These are phyloP conservation scores for Hyles euphorbiae DNA, from an alignment of 1,140 invertebrate species.

Conservation along the genomic window DNA sequence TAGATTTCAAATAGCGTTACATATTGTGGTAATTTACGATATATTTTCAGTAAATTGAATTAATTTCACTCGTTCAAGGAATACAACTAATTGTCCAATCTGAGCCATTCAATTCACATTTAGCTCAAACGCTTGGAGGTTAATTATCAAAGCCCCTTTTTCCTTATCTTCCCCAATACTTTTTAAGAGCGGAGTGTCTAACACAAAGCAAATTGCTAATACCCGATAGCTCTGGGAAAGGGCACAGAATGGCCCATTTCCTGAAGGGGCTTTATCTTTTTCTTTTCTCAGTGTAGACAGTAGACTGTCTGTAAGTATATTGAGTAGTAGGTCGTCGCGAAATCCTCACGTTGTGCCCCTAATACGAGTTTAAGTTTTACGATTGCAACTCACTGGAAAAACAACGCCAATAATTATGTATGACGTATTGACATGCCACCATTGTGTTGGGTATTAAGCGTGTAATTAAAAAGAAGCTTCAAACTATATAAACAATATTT, in stretches of 20 bases:
- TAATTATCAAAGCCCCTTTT: constrained; percentile 20
- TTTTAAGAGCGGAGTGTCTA: constrained; percentile 32
- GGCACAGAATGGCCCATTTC: constrained; percentile 45
- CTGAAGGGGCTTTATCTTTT: constrained; percentile 42
- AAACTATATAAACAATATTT: too few species aligned
- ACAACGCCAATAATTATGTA: too few species aligned
- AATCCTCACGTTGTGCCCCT: constrained; percentile 15
- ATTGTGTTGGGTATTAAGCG: too few species aligned
- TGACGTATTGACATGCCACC: too few species aligned
- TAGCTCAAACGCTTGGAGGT: constrained; percentile 25
- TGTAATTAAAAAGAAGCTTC: too few species aligned
- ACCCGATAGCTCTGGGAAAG: constrained; percentile 40
- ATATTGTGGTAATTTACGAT: neutral
- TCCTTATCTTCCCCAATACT: constrained; percentile 34
- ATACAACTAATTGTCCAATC: constrained; percentile 28
- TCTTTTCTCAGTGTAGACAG: constrained; percentile 19
- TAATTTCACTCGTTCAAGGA: constrained; percentile 9
- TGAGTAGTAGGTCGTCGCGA: constrained; percentile 23
- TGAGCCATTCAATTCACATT: constrained; percentile 31
- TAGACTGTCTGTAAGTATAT: constrained; percentile 9
- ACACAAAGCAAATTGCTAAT: constrained; percentile 52
- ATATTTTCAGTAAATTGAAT: neutral
- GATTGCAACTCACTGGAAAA: constrained; percentile 14
- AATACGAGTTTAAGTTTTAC: constrained; percentile 29
- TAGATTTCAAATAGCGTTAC: neutral